These are phyloP conservation scores for Ectropis crepuscularia DNA, from an alignment of 2,888 invertebrate genomes.

Conservation along the genomic window DNA sequence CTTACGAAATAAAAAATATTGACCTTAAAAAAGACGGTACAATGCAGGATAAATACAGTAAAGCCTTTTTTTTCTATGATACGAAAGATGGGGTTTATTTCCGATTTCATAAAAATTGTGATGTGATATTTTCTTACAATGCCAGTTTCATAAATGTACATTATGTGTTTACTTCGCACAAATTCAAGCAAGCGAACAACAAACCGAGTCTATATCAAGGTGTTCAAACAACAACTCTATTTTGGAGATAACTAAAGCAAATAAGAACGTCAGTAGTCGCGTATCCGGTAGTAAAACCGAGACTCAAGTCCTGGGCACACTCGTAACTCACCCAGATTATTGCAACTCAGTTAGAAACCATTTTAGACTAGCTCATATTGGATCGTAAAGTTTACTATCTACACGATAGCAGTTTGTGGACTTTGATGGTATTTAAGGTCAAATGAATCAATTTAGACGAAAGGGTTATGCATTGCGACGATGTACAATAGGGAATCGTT, in stretches of 20 bases:
- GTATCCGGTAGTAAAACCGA: constrained; percentile 8
- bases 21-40: too few relatives aligned
- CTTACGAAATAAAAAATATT: too few relatives aligned
- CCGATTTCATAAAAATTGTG: too few relatives aligned
- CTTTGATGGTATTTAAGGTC: not conserved
- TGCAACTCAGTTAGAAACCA: constrained; percentile 12
- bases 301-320: constrained; percentile 1
- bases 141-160: too few relatives aligned
- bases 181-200: too few relatives aligned
- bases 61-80: too few relatives aligned
- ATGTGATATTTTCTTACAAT: too few relatives aligned
- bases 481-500: too few relatives aligned
- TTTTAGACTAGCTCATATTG: constrained; percentile 8
- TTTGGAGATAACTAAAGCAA: not conserved
- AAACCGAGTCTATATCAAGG: not conserved
- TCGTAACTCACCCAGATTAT: constrained; percentile 13
- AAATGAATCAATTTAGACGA: not conserved
- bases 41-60: too few relatives aligned
- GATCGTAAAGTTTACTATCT: constrained; percentile 9
- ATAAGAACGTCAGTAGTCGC: constrained; percentile 3
- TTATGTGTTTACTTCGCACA: not conserved
- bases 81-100: too few relatives aligned
- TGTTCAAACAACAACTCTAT: not conserved
- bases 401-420: not conserved
- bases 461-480: not conserved